These are phyloP conservation scores for Zaprionus tsacasi DNA, from an alignment of 1,140 invertebrate species.

Conservation along the genomic window DNA sequence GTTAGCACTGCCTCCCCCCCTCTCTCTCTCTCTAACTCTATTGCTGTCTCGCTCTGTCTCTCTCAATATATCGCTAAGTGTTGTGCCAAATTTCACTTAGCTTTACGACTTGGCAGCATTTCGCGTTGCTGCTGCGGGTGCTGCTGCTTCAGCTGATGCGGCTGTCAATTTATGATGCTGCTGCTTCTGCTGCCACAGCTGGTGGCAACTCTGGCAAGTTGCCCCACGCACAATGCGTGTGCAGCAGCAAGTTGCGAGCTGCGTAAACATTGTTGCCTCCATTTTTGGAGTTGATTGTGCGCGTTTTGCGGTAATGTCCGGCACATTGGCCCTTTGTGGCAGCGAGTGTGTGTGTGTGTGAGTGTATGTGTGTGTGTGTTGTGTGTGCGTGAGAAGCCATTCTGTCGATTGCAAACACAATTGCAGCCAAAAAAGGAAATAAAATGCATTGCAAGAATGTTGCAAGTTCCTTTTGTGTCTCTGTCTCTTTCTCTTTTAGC, in stretches of 20 bases:
- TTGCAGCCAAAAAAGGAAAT: conserved; percentile 74
- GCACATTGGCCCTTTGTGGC: conserved; percentile 21
- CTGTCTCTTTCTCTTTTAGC: conserved; percentile 28
- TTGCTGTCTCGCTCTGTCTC: background rate
- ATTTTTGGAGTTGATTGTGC: conserved; percentile 60
- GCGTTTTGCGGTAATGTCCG: conserved; percentile 43
- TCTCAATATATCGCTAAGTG: background rate
- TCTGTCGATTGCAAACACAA: conserved; percentile 51
- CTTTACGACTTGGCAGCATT: conserved; percentile 17
- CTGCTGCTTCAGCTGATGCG: conserved; percentile 1
- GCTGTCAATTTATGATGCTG: conserved; percentile 33
- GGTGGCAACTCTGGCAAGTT: conserved; percentile 4
- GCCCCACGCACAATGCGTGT: conserved; percentile 53
- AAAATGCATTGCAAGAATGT: conserved; percentile 57
- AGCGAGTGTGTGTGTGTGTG: background rate
- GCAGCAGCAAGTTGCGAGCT: conserved; percentile 41
- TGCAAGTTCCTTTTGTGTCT: conserved; percentile 29
- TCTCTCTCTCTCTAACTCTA: background rate
- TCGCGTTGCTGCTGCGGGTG: conserved; percentile 7
- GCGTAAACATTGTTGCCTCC: conserved; percentile 68
- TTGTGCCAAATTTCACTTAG: conserved; percentile 21
- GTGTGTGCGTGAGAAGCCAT: conserved; percentile 16
- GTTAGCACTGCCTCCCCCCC: background rate
- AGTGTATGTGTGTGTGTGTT: background rate
- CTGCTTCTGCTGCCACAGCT: background rate